Evolutionary conservation across 2,113 vertebrate genomes (phyloP).

Genomic region (Chloropsis hardwickii): DNA sequence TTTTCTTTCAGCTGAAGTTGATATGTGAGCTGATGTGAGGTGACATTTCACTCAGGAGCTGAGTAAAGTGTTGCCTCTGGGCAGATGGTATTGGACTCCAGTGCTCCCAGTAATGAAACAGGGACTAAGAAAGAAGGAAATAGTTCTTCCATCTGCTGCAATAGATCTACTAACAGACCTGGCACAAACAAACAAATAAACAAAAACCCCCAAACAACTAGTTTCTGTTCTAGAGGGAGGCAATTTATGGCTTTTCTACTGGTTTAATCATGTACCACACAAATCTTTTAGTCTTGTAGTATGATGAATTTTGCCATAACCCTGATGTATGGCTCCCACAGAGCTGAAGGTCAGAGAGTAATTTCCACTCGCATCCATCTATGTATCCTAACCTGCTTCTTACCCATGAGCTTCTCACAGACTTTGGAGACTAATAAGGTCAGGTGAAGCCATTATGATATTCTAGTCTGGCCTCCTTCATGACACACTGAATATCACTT

Average conservation of each 20-base stretch:
- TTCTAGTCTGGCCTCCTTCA: background rate
- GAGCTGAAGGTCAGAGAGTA: background rate
- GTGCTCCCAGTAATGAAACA: background rate
- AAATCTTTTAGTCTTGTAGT: background rate
- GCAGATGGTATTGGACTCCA: background rate
- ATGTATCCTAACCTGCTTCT: background rate
- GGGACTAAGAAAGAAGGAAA: background rate
- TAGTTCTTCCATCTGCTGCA: background rate
- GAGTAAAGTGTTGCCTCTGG: background rate
- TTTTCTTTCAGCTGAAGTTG: background rate
- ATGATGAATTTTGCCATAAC: background rate
- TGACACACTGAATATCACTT: background rate
- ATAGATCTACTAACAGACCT: background rate
- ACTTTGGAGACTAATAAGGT: background rate
- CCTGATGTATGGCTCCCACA: background rate
- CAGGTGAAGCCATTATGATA: background rate
- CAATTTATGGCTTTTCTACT: background rate
- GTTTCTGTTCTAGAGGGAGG: background rate
- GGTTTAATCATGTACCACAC: background rate
- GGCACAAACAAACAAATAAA: background rate
- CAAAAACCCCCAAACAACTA: fast-evolving
- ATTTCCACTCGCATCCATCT: background rate
- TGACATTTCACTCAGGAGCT: background rate
- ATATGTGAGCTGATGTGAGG: background rate
- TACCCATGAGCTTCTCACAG: background rate